These are phyloP conservation scores for Pardalotus punctatus DNA, from an alignment of 2,113 vertebrate genomes.

Conservation along the genomic window DNA sequence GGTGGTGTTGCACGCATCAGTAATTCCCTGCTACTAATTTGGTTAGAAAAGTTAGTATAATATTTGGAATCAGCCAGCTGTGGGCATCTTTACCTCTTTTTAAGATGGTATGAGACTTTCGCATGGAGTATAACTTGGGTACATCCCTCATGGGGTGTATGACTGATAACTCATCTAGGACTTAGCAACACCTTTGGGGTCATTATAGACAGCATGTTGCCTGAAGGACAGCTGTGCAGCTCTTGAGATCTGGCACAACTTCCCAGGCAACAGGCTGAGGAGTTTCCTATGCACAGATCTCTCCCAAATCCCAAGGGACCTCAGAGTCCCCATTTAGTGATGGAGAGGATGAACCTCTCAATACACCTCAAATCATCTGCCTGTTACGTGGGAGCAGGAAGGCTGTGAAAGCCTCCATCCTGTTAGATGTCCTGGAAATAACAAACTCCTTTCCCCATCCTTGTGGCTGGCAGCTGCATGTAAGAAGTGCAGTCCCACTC, in stretches of 20 bases:
- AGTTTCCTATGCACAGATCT: neutral
- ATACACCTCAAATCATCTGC: neutral
- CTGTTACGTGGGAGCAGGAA: neutral
- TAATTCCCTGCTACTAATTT: neutral
- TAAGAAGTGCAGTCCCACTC: neutral
- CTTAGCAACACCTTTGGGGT: neutral
- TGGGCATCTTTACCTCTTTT: neutral
- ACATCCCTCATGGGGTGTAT: neutral
- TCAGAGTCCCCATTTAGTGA: fast-evolving
- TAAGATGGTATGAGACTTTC: neutral
- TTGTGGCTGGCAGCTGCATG: neutral
- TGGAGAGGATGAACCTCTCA: neutral
- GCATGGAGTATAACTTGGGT: neutral
- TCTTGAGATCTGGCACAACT: neutral
- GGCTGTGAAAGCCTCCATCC: neutral
- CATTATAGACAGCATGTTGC: neutral
- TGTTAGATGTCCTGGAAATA: neutral
- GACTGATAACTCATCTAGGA: neutral
- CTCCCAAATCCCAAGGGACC: neutral
- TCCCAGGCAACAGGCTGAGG: neutral
- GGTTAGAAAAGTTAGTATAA: neutral
- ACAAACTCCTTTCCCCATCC: neutral
- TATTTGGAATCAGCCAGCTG: neutral
- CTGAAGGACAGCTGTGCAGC: neutral
- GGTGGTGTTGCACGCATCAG: neutral